Evolutionary conservation across 92 coral and sea anemone genomes (phyloP).

Genomic region (Parazoanthus atlanticus): DNA sequence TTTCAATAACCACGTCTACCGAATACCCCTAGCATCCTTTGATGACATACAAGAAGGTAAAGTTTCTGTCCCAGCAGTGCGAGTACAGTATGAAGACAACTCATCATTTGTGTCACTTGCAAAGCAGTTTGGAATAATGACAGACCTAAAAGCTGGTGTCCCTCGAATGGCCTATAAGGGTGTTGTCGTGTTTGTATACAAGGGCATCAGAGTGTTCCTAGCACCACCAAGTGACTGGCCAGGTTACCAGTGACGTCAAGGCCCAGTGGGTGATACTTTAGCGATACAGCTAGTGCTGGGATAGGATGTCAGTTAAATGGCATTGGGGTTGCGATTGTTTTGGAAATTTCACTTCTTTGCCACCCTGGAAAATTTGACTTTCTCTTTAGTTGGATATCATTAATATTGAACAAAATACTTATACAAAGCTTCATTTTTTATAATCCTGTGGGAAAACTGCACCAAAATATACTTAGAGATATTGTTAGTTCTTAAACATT

Average conservation of each 20-base stretch:
- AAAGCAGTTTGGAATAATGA: constrained; percentile 73
- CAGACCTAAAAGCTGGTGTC: constrained; percentile 85
- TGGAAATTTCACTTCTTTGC: too few relatives aligned
- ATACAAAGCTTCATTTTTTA: too few relatives aligned
- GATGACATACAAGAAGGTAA: constrained; percentile 64
- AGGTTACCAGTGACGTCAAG: constrained; percentile 43
- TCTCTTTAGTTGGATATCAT: too few relatives aligned
- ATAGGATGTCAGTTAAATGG: too few relatives aligned
- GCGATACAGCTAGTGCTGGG: too few relatives aligned
- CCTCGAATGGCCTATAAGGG: constrained; percentile 94
- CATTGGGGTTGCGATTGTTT: too few relatives aligned
- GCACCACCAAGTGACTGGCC: constrained; percentile 75
- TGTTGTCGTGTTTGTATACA: constrained; percentile 74
- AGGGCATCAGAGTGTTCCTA: constrained; percentile 70
- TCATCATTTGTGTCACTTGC: constrained; percentile 66
- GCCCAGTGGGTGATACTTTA: background rate
- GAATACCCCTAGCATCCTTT: constrained; percentile 67
- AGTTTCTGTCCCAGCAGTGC: constrained; percentile 51
- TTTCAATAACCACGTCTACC: constrained; percentile 63
- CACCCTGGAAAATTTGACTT: too few relatives aligned
- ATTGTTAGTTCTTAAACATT: too few relatives aligned
- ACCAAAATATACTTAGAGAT: too few relatives aligned
- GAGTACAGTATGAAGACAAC: constrained; percentile 72
- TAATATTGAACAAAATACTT: too few relatives aligned
- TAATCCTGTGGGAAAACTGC: too few relatives aligned